Evolutionary conservation across 2,113 vertebrate genomes (phyloP), one percentile per base, ranked within the genome.

Genomic region (Actenoides lindsayi): DNA sequence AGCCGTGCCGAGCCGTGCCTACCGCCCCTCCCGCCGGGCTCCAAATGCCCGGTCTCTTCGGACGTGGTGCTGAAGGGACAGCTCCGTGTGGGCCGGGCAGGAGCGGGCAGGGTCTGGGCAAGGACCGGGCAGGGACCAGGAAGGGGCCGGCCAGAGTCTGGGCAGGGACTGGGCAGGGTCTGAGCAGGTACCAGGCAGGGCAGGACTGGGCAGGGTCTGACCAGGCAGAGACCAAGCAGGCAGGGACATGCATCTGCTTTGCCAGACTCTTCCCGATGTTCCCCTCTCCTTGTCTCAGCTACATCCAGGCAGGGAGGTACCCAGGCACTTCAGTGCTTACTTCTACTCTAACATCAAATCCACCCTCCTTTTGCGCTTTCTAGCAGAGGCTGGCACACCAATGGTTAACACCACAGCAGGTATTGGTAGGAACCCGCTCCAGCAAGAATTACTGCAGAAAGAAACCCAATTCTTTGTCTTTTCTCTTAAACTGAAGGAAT

Each of bases 51-150:
- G 27, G 30, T 2, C 24, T 8, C 13, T 16, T 16, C 18, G 27
- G 35, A 30, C 23, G 35, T 56, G 85, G 95, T 96, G 90, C 96
- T 96, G 96, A 94, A 96, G 15, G 70, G 87, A 81, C 62, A 62
- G 95, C 93, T 75, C 80, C 48, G 19, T 15, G 3, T 2, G 68
- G 60, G 16, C 3, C 16, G 20, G 56, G 51, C 62, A 15, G 33
- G 48, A 8, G 1, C 5, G 31, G 48, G 76, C 60, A 50, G 12
- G 44, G 28, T 6, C 28, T 30, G 8, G 31, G 31, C 33, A 62
- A 30, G 16, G 23, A 16, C 7, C 2, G 2, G 44, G 39, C 23
- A 44, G 3, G 21, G 37, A 16, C 3, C 3, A 0, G 53, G 12
- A 19, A 9, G 39, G 51, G 70, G 9, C 41, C 28, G 5, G 30